phyloP scores from a whole-genome alignment of 1,140 invertebrate species.

The Eulimnadia texana region DNA sequence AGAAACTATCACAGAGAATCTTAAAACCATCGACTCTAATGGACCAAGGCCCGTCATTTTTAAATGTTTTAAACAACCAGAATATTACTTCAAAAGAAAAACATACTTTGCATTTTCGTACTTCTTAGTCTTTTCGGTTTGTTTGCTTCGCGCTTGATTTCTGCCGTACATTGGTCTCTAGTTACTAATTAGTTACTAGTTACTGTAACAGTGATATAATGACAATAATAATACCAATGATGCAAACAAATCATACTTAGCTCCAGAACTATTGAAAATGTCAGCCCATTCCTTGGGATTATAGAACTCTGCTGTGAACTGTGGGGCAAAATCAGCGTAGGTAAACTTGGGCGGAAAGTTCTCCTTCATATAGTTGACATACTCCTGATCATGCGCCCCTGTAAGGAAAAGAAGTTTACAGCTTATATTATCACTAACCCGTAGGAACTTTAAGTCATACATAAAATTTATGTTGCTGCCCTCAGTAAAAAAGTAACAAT shows the following conservation, averaged over 20 bases:
- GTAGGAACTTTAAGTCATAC: neutral
- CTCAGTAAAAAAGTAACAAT: neutral
- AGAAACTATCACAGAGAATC: too few species aligned
- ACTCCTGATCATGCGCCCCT: conserved; percentile 4
- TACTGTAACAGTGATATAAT: too few species aligned
- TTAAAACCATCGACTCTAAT: too few species aligned
- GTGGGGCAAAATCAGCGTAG: conserved; percentile 70
- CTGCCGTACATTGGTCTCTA: too few species aligned
- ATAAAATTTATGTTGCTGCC: neutral
- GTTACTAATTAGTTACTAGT: too few species aligned
- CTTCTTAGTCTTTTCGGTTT: too few species aligned
- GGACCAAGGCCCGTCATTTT: too few species aligned
- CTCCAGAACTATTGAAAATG: conserved; percentile 56
- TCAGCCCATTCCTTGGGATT: conserved; percentile 59
- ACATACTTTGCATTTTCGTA: too few species aligned
- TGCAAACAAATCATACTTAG: conserved; percentile 38
- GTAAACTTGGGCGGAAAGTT: conserved; percentile 64
- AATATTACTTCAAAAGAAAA: too few species aligned
- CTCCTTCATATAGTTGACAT: conserved; percentile 47
- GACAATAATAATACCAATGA: too few species aligned
- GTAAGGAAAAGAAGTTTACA: neutral
- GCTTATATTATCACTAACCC: neutral
- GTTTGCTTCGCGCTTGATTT: too few species aligned
- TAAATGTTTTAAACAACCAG: too few species aligned
- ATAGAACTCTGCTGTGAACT: conserved; percentile 70